A percentile compares a stretch with the other conserved stretches of the same genome.
These are phyloP conservation scores for Globodera rostochiensis DNA, from an alignment of 1,140 invertebrate species.

Conservation along the genomic window DNA sequence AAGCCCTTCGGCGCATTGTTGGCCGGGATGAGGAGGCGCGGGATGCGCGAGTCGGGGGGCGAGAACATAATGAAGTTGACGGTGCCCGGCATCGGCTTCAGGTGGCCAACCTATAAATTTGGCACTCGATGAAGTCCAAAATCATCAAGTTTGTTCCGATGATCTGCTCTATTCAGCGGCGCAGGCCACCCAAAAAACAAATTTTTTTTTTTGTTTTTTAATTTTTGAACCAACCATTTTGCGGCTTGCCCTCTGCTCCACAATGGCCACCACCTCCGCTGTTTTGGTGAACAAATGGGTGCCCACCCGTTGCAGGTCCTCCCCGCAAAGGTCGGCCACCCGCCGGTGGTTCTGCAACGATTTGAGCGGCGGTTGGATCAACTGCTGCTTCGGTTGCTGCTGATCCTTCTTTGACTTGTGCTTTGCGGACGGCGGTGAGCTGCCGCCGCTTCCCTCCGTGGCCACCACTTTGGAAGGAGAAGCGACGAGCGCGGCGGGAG, in stretches of 20 bases:
- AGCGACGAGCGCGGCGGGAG: neutral
- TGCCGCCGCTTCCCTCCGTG: neutral
- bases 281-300: constrained; percentile 16
- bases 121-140: too few species aligned
- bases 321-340: constrained; percentile 12
- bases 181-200: constrained; percentile 69
- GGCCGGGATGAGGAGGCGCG: constrained; percentile 74
- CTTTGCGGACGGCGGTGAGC: neutral
- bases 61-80: constrained; percentile 72
- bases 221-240: constrained; percentile 8
- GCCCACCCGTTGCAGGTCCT: neutral
- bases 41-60: constrained; percentile 77
- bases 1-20: constrained; percentile 62
- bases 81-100: constrained; percentile 72
- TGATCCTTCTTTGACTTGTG: neutral
- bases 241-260: constrained; percentile 10
- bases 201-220: too few species aligned
- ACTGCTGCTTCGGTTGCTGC: neutral
- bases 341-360: constrained; percentile 6
- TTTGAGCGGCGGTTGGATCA: neutral
- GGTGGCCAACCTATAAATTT: constrained; percentile 69
- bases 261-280: constrained; percentile 22
- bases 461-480: neutral
- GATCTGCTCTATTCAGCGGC: too few species aligned
- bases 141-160: too few species aligned